Percentiles rank a stretch among this genome's conserved stretches.
Evolutionary conservation across 2,888 invertebrate species (phyloP).

Genomic region (Strigamia crassipes): DNA sequence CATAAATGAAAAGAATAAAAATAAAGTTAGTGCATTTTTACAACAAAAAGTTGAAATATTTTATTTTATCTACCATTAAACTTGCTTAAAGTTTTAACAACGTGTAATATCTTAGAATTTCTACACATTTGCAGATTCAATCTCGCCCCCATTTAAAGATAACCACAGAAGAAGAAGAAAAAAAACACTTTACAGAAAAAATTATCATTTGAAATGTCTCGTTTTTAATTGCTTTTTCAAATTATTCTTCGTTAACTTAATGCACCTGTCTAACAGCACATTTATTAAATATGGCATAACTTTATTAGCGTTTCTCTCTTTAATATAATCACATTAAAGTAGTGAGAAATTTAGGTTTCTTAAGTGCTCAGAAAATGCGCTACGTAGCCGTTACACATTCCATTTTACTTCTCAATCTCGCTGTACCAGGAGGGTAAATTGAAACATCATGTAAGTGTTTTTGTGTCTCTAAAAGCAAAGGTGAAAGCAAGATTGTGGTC

Average conservation of each 20-base stretch:
- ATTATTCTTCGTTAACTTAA: background rate
- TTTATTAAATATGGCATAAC: background rate
- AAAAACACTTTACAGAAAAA: background rate
- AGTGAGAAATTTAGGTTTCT: background rate
- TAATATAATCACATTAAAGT: background rate
- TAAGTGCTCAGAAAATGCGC: background rate
- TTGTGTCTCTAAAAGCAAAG: background rate
- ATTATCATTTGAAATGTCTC: background rate
- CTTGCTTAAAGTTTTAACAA: no score
- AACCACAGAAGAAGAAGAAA: no score
- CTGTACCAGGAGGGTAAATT: background rate
- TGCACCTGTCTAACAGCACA: background rate
- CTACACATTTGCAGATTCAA: background rate
- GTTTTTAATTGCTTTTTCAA: background rate
- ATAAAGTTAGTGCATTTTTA: no score
- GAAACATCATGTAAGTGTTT: background rate
- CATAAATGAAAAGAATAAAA: no score
- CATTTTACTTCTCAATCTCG: background rate
- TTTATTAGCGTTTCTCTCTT: background rate
- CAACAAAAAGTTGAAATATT: no score
- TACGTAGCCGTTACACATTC: background rate
- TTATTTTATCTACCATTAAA: no score
- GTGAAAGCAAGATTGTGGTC: constrained; percentile 9
- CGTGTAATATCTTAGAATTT: background rate
- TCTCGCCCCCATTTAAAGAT: background rate